Conservation (phyloP, 2,113 vertebrate genomes). For the Microcebus tavaratra region DNA sequence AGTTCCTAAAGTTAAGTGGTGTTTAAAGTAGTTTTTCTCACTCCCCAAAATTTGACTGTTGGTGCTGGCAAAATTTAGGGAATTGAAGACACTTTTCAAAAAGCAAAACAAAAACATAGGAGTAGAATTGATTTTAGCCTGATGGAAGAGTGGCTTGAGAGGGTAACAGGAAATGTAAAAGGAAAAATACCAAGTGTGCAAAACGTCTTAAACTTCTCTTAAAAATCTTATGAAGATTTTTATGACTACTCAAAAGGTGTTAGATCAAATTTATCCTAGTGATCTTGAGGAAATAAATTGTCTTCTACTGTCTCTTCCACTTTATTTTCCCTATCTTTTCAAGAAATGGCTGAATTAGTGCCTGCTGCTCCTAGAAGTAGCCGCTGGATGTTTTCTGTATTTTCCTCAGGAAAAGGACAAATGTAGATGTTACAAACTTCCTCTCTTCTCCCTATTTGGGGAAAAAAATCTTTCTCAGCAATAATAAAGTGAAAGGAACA, state of each 20-base stretch:
- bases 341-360: neutral
- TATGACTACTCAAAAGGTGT: neutral
- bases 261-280: neutral
- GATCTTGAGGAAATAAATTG: neutral
- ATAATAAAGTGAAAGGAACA: neutral
- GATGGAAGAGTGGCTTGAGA: neutral
- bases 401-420: neutral
- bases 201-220: neutral
- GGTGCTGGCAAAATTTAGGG: neutral
- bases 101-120: neutral
- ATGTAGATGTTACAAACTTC: neutral
- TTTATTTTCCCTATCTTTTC: neutral
- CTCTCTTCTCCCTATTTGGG: neutral
- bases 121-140: neutral
- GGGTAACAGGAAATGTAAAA: neutral
- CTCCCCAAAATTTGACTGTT: no score
- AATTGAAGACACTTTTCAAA: neutral
- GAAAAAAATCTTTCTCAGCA: neutral
- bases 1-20: no score
- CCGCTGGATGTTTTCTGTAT: neutral
- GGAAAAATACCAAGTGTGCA: neutral
- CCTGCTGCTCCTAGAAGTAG: neutral
- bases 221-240: neutral
- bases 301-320: neutral
- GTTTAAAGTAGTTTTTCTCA: no score